Evolutionary conservation across 2,113 vertebrate species (phyloP), one percentile per base, ranked within the genome.

Genomic region (Macquaria ambigua): DNA sequence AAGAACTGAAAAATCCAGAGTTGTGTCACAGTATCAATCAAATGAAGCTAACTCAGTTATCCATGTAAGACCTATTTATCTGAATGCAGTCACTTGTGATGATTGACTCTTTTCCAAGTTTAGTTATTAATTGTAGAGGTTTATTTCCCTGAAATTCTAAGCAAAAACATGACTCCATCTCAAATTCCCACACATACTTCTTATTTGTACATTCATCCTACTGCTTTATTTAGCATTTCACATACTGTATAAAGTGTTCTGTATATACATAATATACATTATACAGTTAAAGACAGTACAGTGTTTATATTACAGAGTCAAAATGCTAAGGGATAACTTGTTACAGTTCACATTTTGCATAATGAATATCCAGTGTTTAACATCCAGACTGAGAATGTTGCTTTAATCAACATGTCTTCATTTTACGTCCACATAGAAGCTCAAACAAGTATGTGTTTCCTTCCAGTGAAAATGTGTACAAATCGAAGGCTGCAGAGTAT

Each of bases 191-290:
- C 9, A 15, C n/a, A 23, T 28, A 50, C 8, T 6, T 61, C 37
- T 25, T 37, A 63, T 63, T 62, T 66, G 34, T 67, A 4, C 14
- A 58, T 77, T 79, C 52, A 61, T 62, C 53, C 23, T 62, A 59
- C 58, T 56, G 25, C 69, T 90, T 95, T 94, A 94, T 92, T 94
- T 50, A 86, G 72, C 81, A 87, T 87, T 85, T 79, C 55, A 90
- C 83, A 88, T 91, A 87, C 82, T 77, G 71, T 86, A 89, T 77
- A 90, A 94, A 92, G 85, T 73, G 14, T 87, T 90, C 68, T 85
- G 50, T 94, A 95, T 92, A 73, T 94, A 94, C 93, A 95, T 79
- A 86, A 91, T 93, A 77, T 93, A 94, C 89, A 94, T 75, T 12
- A 80, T 53, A 73, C 78, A 83, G 48, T 87, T 74, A 43, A 50